phyloP scores from a whole-genome alignment of 2,888 invertebrate genomes.

The Aproaerema taeniolella region DNA sequence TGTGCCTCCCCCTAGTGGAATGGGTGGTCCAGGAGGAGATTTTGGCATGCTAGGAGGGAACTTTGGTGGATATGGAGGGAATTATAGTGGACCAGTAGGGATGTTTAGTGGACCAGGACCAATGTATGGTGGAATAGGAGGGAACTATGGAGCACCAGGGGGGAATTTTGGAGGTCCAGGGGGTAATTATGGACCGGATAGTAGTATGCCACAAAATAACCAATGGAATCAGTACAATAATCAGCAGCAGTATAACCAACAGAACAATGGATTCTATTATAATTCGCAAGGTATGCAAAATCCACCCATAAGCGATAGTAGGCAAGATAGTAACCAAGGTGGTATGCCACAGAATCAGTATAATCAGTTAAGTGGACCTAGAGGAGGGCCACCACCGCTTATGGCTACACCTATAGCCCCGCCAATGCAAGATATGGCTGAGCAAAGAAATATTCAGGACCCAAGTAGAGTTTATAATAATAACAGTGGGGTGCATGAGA shows the following conservation, averaged over 20 bases:
- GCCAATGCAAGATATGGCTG: slow-evolving; percentile 17
- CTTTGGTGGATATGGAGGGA: no score
- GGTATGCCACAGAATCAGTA: slow-evolving; percentile 29
- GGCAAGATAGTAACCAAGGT: slow-evolving; percentile 35
- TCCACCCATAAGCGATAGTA: background rate
- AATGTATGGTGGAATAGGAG: no score
- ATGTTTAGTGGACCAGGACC: background rate
- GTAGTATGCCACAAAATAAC: slow-evolving; percentile 26
- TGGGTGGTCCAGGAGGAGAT: background rate
- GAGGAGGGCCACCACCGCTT: slow-evolving; percentile 18
- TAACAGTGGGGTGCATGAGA: slow-evolving; percentile 6
- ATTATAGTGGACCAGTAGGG: background rate
- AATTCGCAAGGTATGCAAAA: no score
- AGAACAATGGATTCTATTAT: slow-evolving; percentile 23
- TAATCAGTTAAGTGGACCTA: slow-evolving; percentile 27
- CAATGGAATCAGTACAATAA: slow-evolving; percentile 40
- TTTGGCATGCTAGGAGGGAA: background rate
- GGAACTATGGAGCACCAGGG: no score
- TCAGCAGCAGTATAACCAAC: slow-evolving; percentile 32
- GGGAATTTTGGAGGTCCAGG: background rate
- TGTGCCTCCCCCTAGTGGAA: no score
- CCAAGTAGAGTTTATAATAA: no score
- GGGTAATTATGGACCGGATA: background rate
- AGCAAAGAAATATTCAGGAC: background rate
- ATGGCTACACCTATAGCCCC: background rate